A percentile compares a stretch with the other conserved stretches of the same genome.
These are phyloP conservation scores for Lasioglossum morio DNA, from an alignment of 2,888 invertebrate species.

Conservation along the genomic window DNA sequence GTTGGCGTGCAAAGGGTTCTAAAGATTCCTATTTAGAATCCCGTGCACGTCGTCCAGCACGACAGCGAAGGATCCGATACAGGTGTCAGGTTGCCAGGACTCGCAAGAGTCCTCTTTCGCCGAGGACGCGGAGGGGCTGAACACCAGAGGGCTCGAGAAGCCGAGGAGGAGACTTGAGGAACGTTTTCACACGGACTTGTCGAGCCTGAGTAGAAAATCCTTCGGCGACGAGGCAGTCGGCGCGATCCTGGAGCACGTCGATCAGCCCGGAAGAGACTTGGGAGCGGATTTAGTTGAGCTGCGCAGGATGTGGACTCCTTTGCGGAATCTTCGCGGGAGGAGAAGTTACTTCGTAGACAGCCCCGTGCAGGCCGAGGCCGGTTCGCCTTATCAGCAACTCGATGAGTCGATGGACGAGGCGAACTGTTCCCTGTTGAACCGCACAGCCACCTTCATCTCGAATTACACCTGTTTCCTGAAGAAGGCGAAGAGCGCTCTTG, in stretches of 20 bases:
- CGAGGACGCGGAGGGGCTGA: neutral
- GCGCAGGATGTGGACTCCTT: neutral
- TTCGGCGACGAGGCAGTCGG: constrained; percentile 6
- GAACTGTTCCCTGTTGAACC: constrained; percentile 53
- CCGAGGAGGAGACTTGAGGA: neutral
- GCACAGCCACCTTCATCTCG: constrained; percentile 31
- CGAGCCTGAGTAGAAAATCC: neutral
- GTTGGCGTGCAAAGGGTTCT: neutral
- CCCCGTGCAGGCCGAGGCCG: neutral
- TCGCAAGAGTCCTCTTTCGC: neutral
- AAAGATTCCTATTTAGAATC: neutral
- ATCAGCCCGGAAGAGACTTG: neutral
- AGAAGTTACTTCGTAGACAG: neutral
- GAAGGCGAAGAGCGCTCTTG: constrained; percentile 46
- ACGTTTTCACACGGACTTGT: neutral
- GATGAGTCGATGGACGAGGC: constrained; percentile 2
- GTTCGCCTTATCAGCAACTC: neutral
- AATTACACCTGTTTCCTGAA: constrained; percentile 37
- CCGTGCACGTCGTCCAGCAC: neutral
- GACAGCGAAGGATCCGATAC: neutral
- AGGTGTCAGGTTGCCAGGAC: no score
- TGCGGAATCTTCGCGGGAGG: neutral
- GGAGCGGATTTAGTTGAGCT: neutral
- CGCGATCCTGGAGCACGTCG: constrained; percentile 17
- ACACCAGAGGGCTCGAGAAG: neutral